Base-by-base conservation (phyloP, 2,113 vertebrate species). In the Aptenodytes forsteri region DNA sequence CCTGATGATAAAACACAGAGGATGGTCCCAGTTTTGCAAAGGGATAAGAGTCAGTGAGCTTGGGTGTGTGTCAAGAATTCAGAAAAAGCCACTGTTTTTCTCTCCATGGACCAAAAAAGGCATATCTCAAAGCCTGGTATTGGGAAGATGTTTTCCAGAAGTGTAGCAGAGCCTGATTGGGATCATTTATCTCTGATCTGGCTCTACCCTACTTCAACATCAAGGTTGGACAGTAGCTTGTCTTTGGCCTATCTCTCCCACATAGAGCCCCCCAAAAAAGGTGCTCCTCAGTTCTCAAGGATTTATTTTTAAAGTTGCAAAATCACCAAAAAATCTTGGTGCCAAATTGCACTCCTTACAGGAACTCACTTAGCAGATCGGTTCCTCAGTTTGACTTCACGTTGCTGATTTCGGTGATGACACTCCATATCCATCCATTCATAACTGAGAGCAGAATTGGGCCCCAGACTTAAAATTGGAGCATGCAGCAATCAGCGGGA, bases 401-500 rank as follows among this genome's bases (percentile, higher is more conserved):
- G 0, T 34, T 61, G 23, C 20, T 70, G 54, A 50, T 85, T 55
- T 84, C 44, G 15, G 20, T 23, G 17, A 49, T 56, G 62, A 16
- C 87, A 69, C 16, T 77, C 42, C 9, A 10, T 42, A 49, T 55
- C 30, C 56, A 56, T 17, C 62, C 55, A 21, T 46, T 79, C 44
- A 58, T 23, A 64, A 83, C n/a, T 42, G 42, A 70, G 58, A 70
- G 46, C 21, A 90, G 93, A 95, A 69, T 13, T 50, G 21, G 80
- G 34, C 27, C 70, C 38, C 6, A 1, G 36, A 71, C 77, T 88
- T 89, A 95, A 92, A 95, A 94, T 69, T 83, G 29, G 62, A 94
- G 78, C 82, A 62, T 10, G 23, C 54, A 87, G 66, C 78, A 76
- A 78, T 83, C 70, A 80, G 55, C 5, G 1, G 26, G 65, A 92